Evolutionary conservation across 2,113 vertebrate species (phyloP), one percentile per base, ranked within the genome.

Genomic region (Xenus cinereus): DNA sequence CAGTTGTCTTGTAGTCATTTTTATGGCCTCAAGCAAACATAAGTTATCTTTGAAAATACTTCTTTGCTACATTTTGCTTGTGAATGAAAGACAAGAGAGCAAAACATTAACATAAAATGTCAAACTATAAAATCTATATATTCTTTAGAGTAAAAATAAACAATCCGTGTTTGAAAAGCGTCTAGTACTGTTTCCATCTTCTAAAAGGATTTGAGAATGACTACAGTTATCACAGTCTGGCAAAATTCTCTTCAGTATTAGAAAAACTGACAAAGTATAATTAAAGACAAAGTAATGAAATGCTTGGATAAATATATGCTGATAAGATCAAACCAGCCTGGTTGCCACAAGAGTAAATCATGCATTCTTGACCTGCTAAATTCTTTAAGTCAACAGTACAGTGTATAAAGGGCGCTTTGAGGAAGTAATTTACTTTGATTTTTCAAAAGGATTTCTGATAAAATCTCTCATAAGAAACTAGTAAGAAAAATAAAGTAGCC

Each of bases 401-500:
- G n/a, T 41, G 28, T 68, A 50, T 56, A 83, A 93, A 85, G 43
- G 62, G 30, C 45, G 75, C 78, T 64, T 75, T 67, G 62, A 91
- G 43, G 66, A 89, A 89, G 56, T 87, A 41, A 95, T 92, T 93
- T 79, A 82, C 60, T 94, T 88, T 82, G 57, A 66, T 91, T 95
- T 95, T 97, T 95, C 53, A 69, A 59, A 94, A 85, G 64, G 45
- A 76, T 78, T 89, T 93, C 32, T 85, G 69, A 90, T 75, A 91
- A 94, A 89, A 91, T 85, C 54, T 91, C 63, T 93, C 83, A 32
- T 17, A 73, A 84, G 89, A 85, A 78, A 60, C 48, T 43, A 37
- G 27, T 43, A 86, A 78, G 32, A 46, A 89, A 82, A 95, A 79
- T 28, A 72, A 87, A 73, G 56, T 56, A 84, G 37, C 32, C 37